Conservation (phyloP, 2,113 vertebrate genomes). For the Vireo altiloquus region DNA sequence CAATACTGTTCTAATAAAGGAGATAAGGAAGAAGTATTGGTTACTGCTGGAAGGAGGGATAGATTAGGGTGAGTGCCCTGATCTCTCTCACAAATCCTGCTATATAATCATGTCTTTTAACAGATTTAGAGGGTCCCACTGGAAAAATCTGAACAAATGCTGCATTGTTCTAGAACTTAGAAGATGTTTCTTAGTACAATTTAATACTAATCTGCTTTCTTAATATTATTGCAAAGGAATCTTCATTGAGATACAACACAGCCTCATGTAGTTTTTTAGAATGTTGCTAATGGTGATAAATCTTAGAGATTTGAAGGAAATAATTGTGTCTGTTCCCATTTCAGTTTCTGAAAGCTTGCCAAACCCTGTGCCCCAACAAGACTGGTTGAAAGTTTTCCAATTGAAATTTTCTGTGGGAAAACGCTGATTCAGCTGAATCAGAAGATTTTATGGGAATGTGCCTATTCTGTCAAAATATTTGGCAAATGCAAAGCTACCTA, state of each 20-base stretch:
- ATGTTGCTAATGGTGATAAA: background rate
- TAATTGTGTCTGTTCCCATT: constrained; percentile 7
- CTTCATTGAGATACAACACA: background rate
- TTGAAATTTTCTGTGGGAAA: constrained; percentile 27
- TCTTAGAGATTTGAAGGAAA: background rate
- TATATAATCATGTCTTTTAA: background rate
- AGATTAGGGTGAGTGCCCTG: background rate
- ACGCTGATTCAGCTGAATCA: constrained; percentile 6
- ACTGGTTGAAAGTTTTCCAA: background rate
- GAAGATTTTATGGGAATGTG: background rate
- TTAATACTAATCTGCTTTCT: background rate
- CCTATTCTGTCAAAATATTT: background rate
- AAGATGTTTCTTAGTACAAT: background rate
- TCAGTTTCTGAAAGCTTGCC: constrained; percentile 21
- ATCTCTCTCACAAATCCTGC: background rate
- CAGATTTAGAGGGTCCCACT: background rate
- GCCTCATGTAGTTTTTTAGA: background rate
- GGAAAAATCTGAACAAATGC: background rate
- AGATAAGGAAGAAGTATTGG: background rate
- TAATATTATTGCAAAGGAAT: background rate
- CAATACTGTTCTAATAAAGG: background rate
- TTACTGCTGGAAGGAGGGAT: background rate
- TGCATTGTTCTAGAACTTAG: background rate
- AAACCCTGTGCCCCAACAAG: constrained; percentile 13
- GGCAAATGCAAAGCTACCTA: background rate